A percentile compares a stretch with the other conserved stretches of the same genome.
Conservation (phyloP, 2,113 vertebrate species). For the Mastomys natalensis region DNA sequence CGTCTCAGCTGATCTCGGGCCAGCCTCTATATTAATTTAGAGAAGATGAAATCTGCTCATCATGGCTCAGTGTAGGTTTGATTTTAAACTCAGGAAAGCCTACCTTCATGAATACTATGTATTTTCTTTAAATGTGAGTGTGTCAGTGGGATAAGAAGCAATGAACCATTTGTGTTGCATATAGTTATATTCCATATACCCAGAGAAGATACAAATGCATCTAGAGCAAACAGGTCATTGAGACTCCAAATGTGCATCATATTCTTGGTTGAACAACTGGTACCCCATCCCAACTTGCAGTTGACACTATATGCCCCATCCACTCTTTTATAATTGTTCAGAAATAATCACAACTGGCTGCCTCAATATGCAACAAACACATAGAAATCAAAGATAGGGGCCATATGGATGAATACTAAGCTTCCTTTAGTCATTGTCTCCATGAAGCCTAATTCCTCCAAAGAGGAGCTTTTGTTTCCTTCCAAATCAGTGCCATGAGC, state of each 20-base stretch:
- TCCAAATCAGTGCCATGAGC: not conserved
- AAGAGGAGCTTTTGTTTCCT: not conserved
- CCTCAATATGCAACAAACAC: not conserved
- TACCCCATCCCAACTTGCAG: not conserved
- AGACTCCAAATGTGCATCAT: not conserved
- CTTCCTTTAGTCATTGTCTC: not conserved
- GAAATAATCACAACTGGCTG: not conserved
- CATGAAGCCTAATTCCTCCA: not conserved
- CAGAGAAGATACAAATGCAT: not conserved
- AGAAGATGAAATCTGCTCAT: slow-evolving; percentile 61
- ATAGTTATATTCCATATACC: not conserved
- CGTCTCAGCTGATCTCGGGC: slow-evolving; percentile 62
- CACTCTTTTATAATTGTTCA: not conserved
- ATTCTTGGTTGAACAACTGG: not conserved
- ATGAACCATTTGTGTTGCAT: slow-evolving; percentile 15
- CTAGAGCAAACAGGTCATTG: not conserved
- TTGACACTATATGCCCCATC: not conserved
- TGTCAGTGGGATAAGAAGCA: slow-evolving; percentile 52
- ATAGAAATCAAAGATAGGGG: slow-evolving; percentile 24
- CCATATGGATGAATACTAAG: not conserved
- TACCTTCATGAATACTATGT: not conserved
- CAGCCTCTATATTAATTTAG: slow-evolving; percentile 65
- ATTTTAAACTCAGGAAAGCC: slow-evolving; percentile 64
- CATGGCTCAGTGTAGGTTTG: slow-evolving; percentile 58
- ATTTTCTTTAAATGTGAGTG: slow-evolving; percentile 58